Base-by-base conservation (phyloP, 2,797 vertebrate genomes). In the Dendrocincla fuliginosa region DNA sequence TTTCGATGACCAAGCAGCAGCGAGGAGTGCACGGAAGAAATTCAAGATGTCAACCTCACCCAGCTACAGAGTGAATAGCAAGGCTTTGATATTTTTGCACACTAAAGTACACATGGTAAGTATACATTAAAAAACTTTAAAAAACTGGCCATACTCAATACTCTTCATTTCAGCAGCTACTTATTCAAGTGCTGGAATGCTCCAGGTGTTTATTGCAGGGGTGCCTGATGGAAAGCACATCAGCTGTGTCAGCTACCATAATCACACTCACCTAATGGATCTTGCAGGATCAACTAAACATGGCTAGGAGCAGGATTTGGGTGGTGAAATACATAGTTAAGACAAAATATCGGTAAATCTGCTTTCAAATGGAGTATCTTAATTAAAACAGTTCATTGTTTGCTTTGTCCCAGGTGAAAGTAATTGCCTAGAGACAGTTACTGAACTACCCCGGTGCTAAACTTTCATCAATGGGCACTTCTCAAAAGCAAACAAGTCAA, bases 81-180 rank as follows among this genome's bases (percentile, higher is more conserved):
- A 25, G 11, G 6, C 23, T 65, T 59, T 0, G 0, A 4, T n/a
- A 13, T 13, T 71, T 71, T 42, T 4, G 4, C 16, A 30, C 2
- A 2, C 9, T 33, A 20, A 60, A 52, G 17, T 30, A 52, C 6
- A 59, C 25, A 9, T 7, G 6, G 2, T 4, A 65, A 69, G 9
- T 2, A n/a, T 0, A 13, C 5, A 11, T 13, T 19, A 16, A 3
- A 53, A 68, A 42, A 42, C 6, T 60, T 47, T 2, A 2, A 84
- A 64, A 57, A 61, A 9, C 7, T 64, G 6, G 5, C 13, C 24
- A 23, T 5, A 20, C 4, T 12, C 18, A 28, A 32, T 1, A 57
- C 7, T 20, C 5, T 53, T 32, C 13, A 16, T 46, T 42, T 56
- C 59, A 76, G 23, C 16, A 69, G 20, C 33, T 60, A 14, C 30